Conservation (phyloP, 2,113 vertebrate genomes). For the Haemorhous mexicanus region DNA sequence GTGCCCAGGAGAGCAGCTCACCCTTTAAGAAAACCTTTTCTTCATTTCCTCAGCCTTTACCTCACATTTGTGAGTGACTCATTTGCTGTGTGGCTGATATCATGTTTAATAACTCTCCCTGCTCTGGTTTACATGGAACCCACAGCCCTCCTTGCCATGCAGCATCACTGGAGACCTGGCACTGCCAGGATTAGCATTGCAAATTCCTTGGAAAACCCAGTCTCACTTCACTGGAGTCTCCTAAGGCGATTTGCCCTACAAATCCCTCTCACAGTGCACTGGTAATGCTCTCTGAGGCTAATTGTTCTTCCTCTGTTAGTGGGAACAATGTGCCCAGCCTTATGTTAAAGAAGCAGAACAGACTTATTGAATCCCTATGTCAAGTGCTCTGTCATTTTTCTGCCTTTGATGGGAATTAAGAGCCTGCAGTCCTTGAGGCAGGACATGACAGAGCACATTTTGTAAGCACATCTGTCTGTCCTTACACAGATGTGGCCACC, state of each 20-base stretch:
- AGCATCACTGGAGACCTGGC: neutral
- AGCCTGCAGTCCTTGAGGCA: neutral
- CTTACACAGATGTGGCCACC: neutral
- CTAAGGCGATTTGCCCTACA: neutral
- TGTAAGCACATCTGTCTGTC: neutral
- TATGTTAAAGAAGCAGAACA: neutral
- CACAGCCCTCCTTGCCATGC: neutral
- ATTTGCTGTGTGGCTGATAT: neutral
- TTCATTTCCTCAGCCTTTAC: neutral
- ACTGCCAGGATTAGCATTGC: neutral
- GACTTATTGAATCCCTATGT: neutral
- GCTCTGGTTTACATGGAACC: neutral
- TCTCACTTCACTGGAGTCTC: neutral
- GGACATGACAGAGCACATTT: neutral
- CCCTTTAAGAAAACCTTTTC: neutral
- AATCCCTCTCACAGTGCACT: neutral
- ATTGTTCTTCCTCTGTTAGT: neutral
- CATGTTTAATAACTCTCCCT: neutral
- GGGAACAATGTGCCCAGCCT: neutral
- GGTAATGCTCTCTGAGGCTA: neutral
- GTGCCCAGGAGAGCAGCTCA: neutral
- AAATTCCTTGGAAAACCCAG: neutral
- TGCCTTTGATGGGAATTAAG: neutral
- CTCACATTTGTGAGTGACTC: neutral
- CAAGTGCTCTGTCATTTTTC: neutral